These are phyloP conservation scores for Poeciliopsis paucimaculata DNA, from an alignment of 2,797 vertebrate genomes.

Conservation along the genomic window DNA sequence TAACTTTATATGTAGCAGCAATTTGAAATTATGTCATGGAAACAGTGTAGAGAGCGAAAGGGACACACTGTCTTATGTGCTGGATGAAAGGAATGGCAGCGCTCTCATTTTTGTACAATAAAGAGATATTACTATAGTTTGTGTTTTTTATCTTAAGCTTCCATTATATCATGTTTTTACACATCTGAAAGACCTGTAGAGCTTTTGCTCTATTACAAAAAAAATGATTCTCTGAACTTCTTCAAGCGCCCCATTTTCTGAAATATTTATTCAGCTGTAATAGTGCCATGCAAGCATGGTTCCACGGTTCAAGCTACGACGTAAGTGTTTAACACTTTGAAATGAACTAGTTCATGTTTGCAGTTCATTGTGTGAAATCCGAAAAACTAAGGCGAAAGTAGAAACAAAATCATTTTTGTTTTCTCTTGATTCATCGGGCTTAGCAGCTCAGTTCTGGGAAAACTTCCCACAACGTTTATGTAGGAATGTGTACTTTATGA, in stretches of 20 bases:
- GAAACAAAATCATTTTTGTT: not conserved
- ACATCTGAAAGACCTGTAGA: not conserved
- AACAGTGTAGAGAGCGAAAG: not conserved
- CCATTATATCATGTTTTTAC: not conserved
- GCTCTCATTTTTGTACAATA: not conserved
- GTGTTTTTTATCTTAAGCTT: not conserved
- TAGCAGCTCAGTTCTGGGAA: not conserved
- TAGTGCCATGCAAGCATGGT: not conserved
- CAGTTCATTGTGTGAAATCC: not conserved
- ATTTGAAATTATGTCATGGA: slow-evolving; percentile 11
- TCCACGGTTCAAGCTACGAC: not conserved
- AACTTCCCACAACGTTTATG: not conserved
- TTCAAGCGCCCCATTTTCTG: not conserved
- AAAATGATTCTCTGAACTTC: not conserved
- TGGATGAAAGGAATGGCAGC: not conserved
- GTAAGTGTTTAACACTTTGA: not conserved
- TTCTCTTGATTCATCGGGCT: not conserved
- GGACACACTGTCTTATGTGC: not conserved
- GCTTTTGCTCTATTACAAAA: not conserved
- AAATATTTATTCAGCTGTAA: not conserved
- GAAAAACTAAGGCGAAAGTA: not conserved
- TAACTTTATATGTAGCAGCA: slow-evolving; percentile 37
- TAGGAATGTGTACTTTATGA: not conserved
- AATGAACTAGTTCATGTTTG: not conserved
- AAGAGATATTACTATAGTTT: slow-evolving; percentile 1